Evolutionary conservation across 37 sponge, comb jelly and placozoan species (phyloP), one percentile per base, ranked within the genome.

Genomic region (Tethya wilhelma): DNA sequence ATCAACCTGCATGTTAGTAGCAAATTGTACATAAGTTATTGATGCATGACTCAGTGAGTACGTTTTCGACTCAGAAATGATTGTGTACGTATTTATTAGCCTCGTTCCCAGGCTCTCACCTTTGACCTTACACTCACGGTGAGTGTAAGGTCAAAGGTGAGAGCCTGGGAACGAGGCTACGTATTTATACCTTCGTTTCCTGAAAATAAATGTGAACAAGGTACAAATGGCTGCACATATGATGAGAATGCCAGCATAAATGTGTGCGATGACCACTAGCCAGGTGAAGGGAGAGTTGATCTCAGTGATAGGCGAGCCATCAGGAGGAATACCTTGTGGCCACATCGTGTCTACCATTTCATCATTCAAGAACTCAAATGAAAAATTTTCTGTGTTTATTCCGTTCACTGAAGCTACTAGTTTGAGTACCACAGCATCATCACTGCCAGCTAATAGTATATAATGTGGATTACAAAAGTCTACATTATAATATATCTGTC

Each of bases 161-260:
- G n/a, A n/a, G n/a, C n/a, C n/a, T n/a, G n/a, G n/a, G n/a, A n/a
- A n/a, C n/a, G n/a, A n/a, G n/a, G n/a, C n/a, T n/a, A n/a, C n/a
- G n/a, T n/a, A n/a, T n/a, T n/a, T n/a, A n/a, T 36, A 87, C 87
- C 73, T 87, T 64, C 67, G 72, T 0, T 87, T 73, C 32, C 87
- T 72, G 80, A 74, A 87, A 44, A 87, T 41, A 17, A 80, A 39
- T 30, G 33, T 87, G 75, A 87, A 87, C 37, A 87, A 29, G 11
- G 80, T 67, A 29, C 80, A 87, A 26, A 56, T 38, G 6, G 63
- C 75, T 29, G 87, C 68, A 57, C 49, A 59, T 5, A 64, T 11
- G 7, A 74, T 73, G 25, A 42, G 59, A 22, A 46, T 38, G 22
- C 30, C 17, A 26, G 80, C 73, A 72, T 74, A 73, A 1, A 60